phyloP scores from a whole-genome alignment of 2,797 vertebrate species.

The Aeoliscus strigatus region DNA sequence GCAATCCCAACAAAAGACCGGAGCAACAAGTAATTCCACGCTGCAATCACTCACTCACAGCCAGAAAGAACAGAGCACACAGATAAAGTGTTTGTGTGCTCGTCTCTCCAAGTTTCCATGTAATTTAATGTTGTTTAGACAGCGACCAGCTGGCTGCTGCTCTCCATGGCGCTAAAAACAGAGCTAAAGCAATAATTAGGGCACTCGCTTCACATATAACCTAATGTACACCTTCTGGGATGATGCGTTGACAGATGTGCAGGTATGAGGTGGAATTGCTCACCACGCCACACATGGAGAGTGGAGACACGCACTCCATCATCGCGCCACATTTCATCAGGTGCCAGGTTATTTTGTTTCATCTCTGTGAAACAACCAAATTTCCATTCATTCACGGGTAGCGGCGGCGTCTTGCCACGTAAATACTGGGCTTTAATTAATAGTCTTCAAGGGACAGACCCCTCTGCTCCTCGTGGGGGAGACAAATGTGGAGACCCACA shows the following conservation, averaged over 20 bases:
- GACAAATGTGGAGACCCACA: constrained; percentile 31
- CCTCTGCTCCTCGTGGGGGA: constrained; percentile 18
- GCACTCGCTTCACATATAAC: constrained; percentile 35
- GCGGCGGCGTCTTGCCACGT: constrained; percentile 38
- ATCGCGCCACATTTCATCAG: constrained; percentile 28
- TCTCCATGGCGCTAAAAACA: constrained; percentile 24
- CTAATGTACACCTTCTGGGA: constrained; percentile 58
- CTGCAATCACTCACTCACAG: constrained; percentile 65
- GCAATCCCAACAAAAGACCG: constrained; percentile 68
- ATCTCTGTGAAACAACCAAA: constrained; percentile 45
- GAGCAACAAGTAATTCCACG: constrained; percentile 62
- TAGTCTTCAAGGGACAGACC: constrained; percentile 52
- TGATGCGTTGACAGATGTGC: constrained; percentile 54
- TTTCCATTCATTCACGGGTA: constrained; percentile 62
- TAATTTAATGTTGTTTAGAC: constrained; percentile 62
- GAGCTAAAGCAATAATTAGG: constrained; percentile 52
- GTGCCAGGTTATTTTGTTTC: constrained; percentile 37
- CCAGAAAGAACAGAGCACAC: constrained; percentile 16
- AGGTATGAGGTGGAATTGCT: constrained; percentile 15
- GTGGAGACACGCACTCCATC: constrained; percentile 10
- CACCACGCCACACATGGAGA: constrained; percentile 34
- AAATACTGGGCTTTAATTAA: constrained; percentile 64
- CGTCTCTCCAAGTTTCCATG: constrained; percentile 57
- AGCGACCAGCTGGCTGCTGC: constrained; percentile 50
- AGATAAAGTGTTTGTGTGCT: constrained; percentile 41